A percentile compares a stretch with the other conserved stretches of the same genome.
These are phyloP conservation scores for Drosophila percnosoma DNA, from an alignment of 2,888 invertebrate species.

Conservation along the genomic window DNA sequence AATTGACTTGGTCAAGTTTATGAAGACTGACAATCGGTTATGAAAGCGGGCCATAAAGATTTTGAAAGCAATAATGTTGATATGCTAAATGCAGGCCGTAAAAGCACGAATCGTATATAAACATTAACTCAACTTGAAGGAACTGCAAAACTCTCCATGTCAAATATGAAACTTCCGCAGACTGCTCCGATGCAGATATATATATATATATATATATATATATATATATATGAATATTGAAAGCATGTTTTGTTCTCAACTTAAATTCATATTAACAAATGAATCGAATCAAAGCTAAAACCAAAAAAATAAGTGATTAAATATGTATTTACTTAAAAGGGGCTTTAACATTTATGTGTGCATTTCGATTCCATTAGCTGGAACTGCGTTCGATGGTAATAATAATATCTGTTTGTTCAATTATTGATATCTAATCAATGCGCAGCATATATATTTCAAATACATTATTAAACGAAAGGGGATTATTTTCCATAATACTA, in stretches of 20 bases:
- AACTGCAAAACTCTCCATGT: background rate
- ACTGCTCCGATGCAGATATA: background rate
- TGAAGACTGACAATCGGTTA: background rate
- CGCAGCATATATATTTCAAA: background rate
- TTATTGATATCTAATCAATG: background rate
- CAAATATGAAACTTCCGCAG: background rate
- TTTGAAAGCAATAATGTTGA: background rate
- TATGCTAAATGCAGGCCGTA: background rate
- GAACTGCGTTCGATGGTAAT: background rate
- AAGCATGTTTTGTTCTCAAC: background rate
- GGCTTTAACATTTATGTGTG: too few relatives aligned
- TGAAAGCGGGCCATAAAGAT: background rate
- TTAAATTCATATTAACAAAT: background rate
- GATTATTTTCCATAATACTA: background rate
- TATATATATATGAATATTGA: background rate
- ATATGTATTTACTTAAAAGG: background rate
- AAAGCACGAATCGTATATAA: background rate
- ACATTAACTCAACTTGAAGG: background rate
- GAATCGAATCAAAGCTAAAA: background rate
- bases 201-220: background rate
- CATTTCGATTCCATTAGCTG: too few relatives aligned
- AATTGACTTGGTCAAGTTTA: constrained; percentile 31
- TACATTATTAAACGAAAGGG: background rate
- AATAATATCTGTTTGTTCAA: background rate
- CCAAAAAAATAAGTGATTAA: background rate